Evolutionary conservation across 1,140 invertebrate species (phyloP).

Genomic region (Calliopsis andreniformis): DNA sequence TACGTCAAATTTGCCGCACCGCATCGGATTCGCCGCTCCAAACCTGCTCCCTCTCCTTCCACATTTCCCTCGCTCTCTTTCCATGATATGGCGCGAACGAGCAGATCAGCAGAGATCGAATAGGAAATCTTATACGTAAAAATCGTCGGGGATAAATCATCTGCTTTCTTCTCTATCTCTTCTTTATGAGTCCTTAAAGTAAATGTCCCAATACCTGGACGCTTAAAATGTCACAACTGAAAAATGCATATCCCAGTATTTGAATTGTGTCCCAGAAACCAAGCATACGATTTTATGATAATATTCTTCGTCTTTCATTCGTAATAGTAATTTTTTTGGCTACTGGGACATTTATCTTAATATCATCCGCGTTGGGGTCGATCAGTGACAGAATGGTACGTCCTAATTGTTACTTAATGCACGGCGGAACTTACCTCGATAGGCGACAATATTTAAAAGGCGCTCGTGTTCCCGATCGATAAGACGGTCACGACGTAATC

Average conservation of each 20-base stretch:
- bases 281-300: no score
- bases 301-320: no score
- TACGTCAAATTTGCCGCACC: constrained; percentile 51
- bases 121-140: background rate
- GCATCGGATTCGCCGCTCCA: constrained; percentile 24
- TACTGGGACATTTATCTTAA: no score
- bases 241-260: no score
- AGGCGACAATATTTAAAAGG: constrained; percentile 14
- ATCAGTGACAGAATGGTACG: background rate
- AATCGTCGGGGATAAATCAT: background rate
- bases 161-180: background rate
- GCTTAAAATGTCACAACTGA: no score
- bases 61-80: background rate
- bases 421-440: background rate
- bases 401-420: constrained; percentile 10
- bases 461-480: constrained; percentile 2
- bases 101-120: background rate
- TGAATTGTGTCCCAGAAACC: no score
- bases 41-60: constrained; percentile 10
- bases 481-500: constrained; percentile 16
- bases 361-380: constrained; percentile 4
- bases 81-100: background rate
- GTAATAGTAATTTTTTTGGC: no score
- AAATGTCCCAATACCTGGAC: no score
- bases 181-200: constrained; percentile 10